Conservation (phyloP, 2,888 invertebrate genomes). For the Tinea pellionella region DNA sequence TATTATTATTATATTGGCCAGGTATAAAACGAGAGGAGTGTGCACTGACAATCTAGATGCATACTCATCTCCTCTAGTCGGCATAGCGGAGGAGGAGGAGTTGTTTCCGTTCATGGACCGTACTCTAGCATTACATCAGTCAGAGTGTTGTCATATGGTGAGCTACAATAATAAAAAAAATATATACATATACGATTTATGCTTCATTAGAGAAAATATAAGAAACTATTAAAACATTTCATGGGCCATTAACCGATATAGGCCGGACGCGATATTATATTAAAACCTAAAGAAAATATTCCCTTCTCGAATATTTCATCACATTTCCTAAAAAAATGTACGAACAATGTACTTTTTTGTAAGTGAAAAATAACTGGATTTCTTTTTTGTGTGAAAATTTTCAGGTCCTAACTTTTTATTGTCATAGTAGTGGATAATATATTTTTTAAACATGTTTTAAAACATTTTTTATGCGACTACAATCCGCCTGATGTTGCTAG, state of each 20-base stretch:
- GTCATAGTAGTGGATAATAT: neutral
- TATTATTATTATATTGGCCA: too few relatives aligned
- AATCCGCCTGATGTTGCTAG: too few relatives aligned
- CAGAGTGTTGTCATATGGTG: too few relatives aligned
- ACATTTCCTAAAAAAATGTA: neutral
- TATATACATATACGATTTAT: neutral
- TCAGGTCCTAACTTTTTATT: neutral
- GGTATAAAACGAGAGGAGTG: too few relatives aligned
- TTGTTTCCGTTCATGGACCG: too few relatives aligned
- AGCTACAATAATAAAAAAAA: too few relatives aligned
- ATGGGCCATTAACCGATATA: neutral
- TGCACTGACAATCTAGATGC: too few relatives aligned
- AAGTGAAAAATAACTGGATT: neutral
- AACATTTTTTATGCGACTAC: too few relatives aligned
- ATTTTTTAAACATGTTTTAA: too few relatives aligned
- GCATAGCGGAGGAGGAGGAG: too few relatives aligned
- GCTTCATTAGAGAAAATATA: neutral
- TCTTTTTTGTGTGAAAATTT: neutral
- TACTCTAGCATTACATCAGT: too few relatives aligned
- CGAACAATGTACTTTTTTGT: neutral
- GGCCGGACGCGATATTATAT: neutral
- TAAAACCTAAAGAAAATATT: neutral
- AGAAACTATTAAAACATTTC: constrained; percentile 2
- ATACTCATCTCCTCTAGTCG: too few relatives aligned
- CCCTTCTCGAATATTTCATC: neutral